phyloP scores from a whole-genome alignment of 2,797 vertebrate species.

The Megaceryle alcyon region DNA sequence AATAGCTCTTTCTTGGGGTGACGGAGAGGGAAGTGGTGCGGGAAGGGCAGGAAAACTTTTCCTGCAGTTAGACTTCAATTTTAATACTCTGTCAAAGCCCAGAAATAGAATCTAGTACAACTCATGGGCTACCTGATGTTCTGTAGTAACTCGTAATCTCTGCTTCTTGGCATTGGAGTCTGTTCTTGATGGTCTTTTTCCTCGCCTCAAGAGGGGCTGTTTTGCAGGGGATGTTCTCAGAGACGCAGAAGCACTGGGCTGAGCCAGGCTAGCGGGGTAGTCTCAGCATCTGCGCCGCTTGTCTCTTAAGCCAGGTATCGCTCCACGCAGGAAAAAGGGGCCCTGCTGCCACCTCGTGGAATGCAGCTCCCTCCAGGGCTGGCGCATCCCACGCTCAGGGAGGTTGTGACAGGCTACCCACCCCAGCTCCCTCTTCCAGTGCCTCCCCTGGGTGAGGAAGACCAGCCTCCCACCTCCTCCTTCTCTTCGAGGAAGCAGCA shows the following conservation, averaged over 20 bases:
- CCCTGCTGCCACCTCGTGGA: conserved; percentile 63
- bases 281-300: background rate
- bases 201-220: background rate
- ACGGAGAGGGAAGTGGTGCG: background rate
- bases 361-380: background rate
- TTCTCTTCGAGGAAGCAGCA: background rate
- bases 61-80: background rate
- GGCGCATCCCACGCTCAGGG: background rate
- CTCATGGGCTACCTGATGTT: background rate
- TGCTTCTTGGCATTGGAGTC: accelerated
- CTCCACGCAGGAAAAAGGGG: background rate
- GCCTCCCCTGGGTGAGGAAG: accelerated
- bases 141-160: accelerated
- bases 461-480: background rate
- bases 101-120: background rate
- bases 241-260: accelerated
- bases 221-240: background rate
- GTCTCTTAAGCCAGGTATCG: accelerated
- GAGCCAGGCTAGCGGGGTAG: accelerated
- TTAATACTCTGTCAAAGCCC: background rate
- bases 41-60: background rate
- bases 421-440: background rate
- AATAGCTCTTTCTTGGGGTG: background rate
- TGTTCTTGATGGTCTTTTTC: background rate
- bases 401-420: background rate